Base-by-base conservation (phyloP, 2,113 vertebrate species). In the Equus quagga region DNA sequence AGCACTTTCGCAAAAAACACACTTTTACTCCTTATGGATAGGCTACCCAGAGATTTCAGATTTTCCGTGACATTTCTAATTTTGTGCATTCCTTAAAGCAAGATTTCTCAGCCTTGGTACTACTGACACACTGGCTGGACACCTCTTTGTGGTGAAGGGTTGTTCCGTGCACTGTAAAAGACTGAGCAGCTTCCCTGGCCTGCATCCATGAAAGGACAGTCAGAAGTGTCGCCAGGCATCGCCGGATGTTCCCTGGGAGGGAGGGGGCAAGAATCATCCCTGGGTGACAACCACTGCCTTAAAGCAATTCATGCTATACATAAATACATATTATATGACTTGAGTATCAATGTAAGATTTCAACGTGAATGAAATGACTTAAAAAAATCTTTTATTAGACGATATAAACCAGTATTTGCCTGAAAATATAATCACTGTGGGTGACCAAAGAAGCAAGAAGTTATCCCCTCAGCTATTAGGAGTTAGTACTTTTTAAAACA, bases 401-500 rank as follows among this genome's bases (percentile, higher is more conserved):
- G n/a, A 36, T 28, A 56, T 13, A 28, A 51, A 87, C 8, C 28
- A 73, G 51, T 58, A 93, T 87, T 94, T 80, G 41, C 73, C 46
- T 87, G 44, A 82, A 96, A 92, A 72, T n/a, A 64, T 2, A 44
- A 81, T 91, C 67, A 21, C 26, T 64, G 23, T 31, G 41, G 87
- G 41, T 64, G 62, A 80, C n/a, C 72, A 31, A 73, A 92, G 46
- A 70, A 33, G 36, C 70, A 54, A 89, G 76, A 79, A 18, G n/a
- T 18, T 26, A 10, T 1, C 3, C 24, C 18, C 36, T 56, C 65
- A 65, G 44, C 10, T 41, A 0, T 31, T 70, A 70, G 2, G 19
- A 93, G 90, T 70, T 44, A 46, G 64, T 54, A 65, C 46, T 91
- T 96, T 85, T 41, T 17, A 54, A 89, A 94, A 69, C 14, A 70